Percentiles rank a stretch among this genome's conserved stretches.
Conservation (phyloP, 2,113 vertebrate genomes). For the Pagrus major region DNA sequence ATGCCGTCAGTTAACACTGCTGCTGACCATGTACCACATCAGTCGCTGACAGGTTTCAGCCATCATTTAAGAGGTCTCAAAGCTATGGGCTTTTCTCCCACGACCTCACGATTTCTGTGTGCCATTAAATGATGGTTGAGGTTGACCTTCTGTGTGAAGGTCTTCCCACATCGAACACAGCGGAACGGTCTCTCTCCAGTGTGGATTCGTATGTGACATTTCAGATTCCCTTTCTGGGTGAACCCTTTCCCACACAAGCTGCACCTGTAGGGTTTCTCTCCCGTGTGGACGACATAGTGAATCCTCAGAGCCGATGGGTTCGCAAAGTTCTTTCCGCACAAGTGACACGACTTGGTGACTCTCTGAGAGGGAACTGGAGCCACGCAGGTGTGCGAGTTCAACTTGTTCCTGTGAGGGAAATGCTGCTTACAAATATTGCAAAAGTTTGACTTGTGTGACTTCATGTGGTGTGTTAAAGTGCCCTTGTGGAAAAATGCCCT, state of each 20-base stretch:
- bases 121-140: conserved; percentile 77
- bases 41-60: not conserved
- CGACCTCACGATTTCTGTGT: conserved; percentile 54
- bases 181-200: conserved; percentile 76
- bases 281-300: conserved; percentile 77
- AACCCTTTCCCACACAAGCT: conserved; percentile 74
- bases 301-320: conserved; percentile 73
- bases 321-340: conserved; percentile 76
- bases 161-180: conserved; percentile 73
- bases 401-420: conserved; percentile 55
- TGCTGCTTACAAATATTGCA: conserved; percentile 73
- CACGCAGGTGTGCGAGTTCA: conserved; percentile 65
- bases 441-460: conserved; percentile 68
- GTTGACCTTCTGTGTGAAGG: conserved; percentile 77
- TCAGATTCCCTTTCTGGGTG: conserved; percentile 79
- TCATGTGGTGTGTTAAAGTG: conserved; percentile 76
- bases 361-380: conserved; percentile 10
- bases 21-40: not conserved
- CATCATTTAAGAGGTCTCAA: conserved; percentile 5
- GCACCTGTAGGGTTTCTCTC: conserved; percentile 76
- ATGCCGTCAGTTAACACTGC: not conserved
- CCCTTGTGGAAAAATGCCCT: conserved; percentile 70
- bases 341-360: conserved; percentile 52
- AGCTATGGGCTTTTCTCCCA: not conserved
- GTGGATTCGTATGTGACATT: conserved; percentile 79